phyloP scores from a whole-genome alignment of 2,113 vertebrate genomes.

The Casuarius casuarius region DNA sequence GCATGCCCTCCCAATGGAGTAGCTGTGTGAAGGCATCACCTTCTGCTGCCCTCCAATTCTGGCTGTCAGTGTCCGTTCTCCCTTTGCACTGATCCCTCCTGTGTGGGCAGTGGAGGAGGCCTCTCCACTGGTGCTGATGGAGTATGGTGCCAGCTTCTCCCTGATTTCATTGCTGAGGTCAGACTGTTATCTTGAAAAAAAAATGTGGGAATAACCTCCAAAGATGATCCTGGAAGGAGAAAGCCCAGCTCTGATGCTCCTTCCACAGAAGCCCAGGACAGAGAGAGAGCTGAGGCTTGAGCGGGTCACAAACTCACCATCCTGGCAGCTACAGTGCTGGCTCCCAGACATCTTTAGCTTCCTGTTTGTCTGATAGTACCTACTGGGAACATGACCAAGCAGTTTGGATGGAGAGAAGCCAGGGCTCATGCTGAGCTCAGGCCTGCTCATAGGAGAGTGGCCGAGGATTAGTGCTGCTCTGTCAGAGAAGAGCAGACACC shows the following conservation, averaged over 20 bases:
- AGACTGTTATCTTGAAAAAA: neutral
- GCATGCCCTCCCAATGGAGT: neutral
- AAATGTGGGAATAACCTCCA: neutral
- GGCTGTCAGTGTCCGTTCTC: neutral
- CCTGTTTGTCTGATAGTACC: neutral
- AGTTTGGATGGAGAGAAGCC: neutral
- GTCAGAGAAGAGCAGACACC: neutral
- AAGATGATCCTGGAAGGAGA: neutral
- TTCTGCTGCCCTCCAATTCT: neutral
- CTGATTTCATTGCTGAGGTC: neutral
- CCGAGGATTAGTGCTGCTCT: neutral
- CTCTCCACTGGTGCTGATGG: neutral
- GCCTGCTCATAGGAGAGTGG: neutral
- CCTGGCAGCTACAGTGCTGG: fast-evolving
- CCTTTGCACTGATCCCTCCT: neutral
- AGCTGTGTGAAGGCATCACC: neutral
- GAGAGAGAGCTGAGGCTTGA: neutral
- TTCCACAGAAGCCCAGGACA: neutral
- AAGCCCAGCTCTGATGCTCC: neutral
- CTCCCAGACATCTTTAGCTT: neutral
- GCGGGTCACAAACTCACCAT: neutral
- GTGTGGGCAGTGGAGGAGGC: neutral
- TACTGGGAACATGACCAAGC: neutral
- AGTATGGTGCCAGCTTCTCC: neutral
- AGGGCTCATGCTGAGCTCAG: neutral